These are phyloP conservation scores for Melanchra persicariae DNA, from an alignment of 2,888 invertebrate species.

Conservation along the genomic window DNA sequence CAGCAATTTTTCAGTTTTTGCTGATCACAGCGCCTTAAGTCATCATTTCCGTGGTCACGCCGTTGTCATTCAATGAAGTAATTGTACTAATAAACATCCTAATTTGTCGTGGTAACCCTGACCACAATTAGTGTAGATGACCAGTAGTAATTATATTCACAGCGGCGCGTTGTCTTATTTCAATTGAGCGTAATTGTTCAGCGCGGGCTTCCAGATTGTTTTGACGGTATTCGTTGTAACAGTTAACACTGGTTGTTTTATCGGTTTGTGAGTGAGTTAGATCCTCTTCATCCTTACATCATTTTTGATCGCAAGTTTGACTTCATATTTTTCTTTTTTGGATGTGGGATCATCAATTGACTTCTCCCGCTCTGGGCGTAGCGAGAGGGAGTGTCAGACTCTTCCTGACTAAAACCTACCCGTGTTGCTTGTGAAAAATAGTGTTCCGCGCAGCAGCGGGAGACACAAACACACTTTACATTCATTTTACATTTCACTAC, in stretches of 20 bases:
- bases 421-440: too few relatives aligned
- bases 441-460: too few relatives aligned
- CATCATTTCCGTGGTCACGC: not conserved
- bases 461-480: too few relatives aligned
- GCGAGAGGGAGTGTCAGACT: too few relatives aligned
- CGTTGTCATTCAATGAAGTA: not conserved
- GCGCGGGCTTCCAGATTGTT: slow-evolving; percentile 45
- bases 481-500: too few relatives aligned
- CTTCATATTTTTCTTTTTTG: too few relatives aligned
- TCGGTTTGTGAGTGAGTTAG: not conserved
- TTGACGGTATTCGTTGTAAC: slow-evolving; percentile 27
- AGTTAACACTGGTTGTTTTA: slow-evolving; percentile 18
- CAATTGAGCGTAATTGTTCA: slow-evolving; percentile 54
- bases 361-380: too few relatives aligned
- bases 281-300: not conserved
- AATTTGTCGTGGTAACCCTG: slow-evolving; percentile 32
- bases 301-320: too few relatives aligned
- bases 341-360: too few relatives aligned
- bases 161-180: slow-evolving; percentile 48
- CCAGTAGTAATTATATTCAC: slow-evolving; percentile 45
- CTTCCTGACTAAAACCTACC: too few relatives aligned
- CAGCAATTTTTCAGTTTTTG: too few relatives aligned
- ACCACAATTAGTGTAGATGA: slow-evolving; percentile 19
- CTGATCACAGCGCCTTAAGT: too few relatives aligned
- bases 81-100: not conserved